phyloP scores from a whole-genome alignment of 2,888 invertebrate species.

The Notodonta dromedarius region DNA sequence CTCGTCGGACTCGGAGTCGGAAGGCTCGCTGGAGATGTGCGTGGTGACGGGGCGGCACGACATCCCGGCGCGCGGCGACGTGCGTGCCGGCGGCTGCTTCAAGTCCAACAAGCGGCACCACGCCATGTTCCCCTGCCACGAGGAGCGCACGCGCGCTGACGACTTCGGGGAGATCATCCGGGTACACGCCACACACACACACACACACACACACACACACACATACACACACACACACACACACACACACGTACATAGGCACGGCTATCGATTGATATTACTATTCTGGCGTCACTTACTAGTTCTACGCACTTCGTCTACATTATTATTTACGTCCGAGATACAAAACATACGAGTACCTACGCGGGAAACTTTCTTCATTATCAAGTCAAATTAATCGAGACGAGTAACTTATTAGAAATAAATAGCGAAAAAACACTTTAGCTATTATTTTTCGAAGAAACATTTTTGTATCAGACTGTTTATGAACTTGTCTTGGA shows the following conservation, averaged over 20 bases:
- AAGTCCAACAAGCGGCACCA: constrained; percentile 93
- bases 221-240: neutral
- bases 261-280: too few species aligned
- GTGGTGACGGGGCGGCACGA: constrained; percentile 95
- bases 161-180: constrained; percentile 95
- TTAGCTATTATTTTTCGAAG: too few species aligned
- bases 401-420: too few species aligned
- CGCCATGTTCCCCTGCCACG: constrained; percentile 98
- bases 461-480: neutral
- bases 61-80: constrained; percentile 90
- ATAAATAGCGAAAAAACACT: too few species aligned
- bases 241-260: too few species aligned
- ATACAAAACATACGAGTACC: too few species aligned
- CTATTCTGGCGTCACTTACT: too few species aligned
- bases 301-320: too few species aligned
- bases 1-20: constrained; percentile 90
- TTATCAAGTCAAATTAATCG: too few species aligned
- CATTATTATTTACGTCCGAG: too few species aligned
- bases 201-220: neutral
- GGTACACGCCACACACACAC: neutral
- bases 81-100: constrained; percentile 78
- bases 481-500: too few species aligned
- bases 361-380: too few species aligned
- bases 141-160: constrained; percentile 95
- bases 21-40: constrained; percentile 93